Percentiles rank a stretch among this genome's conserved stretches.
phyloP scores from a whole-genome alignment of 2,888 invertebrate species.

The Drosophila longiperda region DNA sequence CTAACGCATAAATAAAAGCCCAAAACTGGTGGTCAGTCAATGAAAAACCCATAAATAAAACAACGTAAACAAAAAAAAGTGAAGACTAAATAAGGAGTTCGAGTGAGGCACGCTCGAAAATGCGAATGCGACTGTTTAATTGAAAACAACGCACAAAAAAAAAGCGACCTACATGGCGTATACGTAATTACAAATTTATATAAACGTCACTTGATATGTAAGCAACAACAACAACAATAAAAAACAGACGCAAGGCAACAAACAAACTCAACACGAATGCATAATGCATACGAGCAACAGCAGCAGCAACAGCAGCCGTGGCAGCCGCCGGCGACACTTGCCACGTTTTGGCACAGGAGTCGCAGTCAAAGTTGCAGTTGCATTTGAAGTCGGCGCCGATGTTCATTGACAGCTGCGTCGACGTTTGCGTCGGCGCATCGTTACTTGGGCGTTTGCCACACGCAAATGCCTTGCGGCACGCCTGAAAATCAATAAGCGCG shows the following conservation, averaged over 20 bases:
- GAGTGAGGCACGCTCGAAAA: conserved; percentile 59
- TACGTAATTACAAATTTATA: conserved; percentile 80
- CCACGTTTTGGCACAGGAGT: conserved; percentile 52
- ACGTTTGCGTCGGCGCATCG: conserved; percentile 57
- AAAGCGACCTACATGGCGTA: conserved; percentile 75
- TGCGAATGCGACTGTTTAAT: conserved; percentile 59
- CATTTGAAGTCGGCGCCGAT: conserved; percentile 6
- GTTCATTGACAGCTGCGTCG: conserved; percentile 25
- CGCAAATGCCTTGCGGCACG: conserved; percentile 46
- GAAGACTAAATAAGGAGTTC: conserved; percentile 71
- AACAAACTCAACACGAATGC: conserved; percentile 57
- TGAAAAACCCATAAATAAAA: conserved; percentile 16
- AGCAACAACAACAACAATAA: conserved; percentile 25
- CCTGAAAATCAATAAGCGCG: conserved; percentile 73
- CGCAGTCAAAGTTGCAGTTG: conserved; percentile 4
- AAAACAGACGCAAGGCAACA: conserved; percentile 27
- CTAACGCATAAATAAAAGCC: conserved; percentile 70
- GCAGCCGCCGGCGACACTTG: conserved; percentile 55
- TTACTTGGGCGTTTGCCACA: conserved; percentile 56
- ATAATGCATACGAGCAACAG: conserved; percentile 50
- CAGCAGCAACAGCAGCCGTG: conserved; percentile 26
- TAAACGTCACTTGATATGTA: conserved; percentile 60
- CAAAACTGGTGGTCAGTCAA: conserved; percentile 59
- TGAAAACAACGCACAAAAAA: conserved; percentile 52
- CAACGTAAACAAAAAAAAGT: conserved; percentile 34